These are phyloP conservation scores for Meganola albula DNA, from an alignment of 2,888 invertebrate genomes.

Conservation along the genomic window DNA sequence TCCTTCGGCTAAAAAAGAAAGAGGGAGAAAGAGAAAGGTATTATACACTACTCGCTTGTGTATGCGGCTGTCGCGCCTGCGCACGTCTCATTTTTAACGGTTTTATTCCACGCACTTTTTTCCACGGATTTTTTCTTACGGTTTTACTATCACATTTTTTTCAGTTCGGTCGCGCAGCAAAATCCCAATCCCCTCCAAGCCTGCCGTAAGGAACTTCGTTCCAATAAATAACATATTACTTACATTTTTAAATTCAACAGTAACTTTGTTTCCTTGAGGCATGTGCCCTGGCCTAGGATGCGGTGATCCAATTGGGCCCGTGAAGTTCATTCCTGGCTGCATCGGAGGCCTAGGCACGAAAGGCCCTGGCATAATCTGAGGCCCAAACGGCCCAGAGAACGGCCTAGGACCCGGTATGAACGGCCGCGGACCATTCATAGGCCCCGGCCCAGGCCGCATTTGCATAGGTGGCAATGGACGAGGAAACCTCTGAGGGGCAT, in stretches of 20 bases:
- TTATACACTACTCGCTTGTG: too few relatives aligned
- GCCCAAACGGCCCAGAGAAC: neutral
- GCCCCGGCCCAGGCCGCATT: neutral
- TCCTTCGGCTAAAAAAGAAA: too few relatives aligned
- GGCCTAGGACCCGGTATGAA: neutral
- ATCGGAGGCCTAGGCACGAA: neutral
- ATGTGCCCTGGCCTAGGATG: conserved; percentile 2
- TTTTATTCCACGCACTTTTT: too few relatives aligned
- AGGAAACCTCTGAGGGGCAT: neutral
- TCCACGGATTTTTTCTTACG: too few relatives aligned
- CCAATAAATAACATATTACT: conserved; percentile 27
- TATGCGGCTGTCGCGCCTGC: too few relatives aligned
- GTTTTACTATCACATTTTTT: too few relatives aligned
- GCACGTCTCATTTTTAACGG: too few relatives aligned
- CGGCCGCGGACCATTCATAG: neutral
- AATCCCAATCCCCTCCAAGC: too few relatives aligned
- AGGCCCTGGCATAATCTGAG: conserved; percentile 2
- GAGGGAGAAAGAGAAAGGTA: too few relatives aligned
- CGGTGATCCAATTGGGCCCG: conserved; percentile 8
- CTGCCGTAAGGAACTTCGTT: too few relatives aligned
- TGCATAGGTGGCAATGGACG: neutral
- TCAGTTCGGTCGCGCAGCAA: too few relatives aligned
- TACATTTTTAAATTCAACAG: conserved; percentile 38
- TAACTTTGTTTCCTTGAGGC: conserved; percentile 22
- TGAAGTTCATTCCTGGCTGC: conserved; percentile 1